Base-by-base conservation (phyloP, 2,888 invertebrate genomes). In the Pyrrhosoma nymphula region DNA sequence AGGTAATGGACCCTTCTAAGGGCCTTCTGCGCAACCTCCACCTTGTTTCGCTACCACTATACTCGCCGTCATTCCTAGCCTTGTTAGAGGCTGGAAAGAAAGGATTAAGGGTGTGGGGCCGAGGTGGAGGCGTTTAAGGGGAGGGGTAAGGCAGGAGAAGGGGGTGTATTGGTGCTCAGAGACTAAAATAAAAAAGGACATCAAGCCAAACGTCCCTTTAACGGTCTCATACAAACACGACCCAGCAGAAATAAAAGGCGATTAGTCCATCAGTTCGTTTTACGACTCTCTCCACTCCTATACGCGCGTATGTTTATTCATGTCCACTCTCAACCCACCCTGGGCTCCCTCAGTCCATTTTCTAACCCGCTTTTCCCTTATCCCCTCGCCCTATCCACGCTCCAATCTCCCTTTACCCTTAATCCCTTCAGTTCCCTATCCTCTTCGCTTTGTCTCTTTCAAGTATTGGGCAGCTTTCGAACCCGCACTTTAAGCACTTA, bases 181-280 rank as follows among this genome's bases (percentile, higher is more conserved):
- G 47, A 47, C 47, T 47, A 8, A 47, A 47, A 47, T 47, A 47
- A 47, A 47, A 23, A 47, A 23, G 39, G 20, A 47, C 16, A 88
- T 20, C 20, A 0, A 20, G 60, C 35, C 55, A 63, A 91, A 39
- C 39, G 14, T 56, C 30, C 56, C 60, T 63, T 47, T 30, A 60
- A 60, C 90, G 16, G 56, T 35, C 56, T 35, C 91, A 23, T 35
- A 60, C 91, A 60, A 91, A 91, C 35, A 35, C 91, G 63, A 14
- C 63, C 91, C 30, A 91, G 56, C 60, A 90, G 90, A 90, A 63
- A 91, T 91, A 91, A 63, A 91, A 63, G 39, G 63, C 63, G 47
- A 91, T 91, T 91, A 91, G 91, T 91, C 91, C 91, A 39, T 63
- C n/a, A n/a, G n/a, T n/a, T n/a, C n/a, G n/a, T 91, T 69, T 63